Conservation (phyloP, 2,888 invertebrate species). For the Eupithecia tripunctaria region DNA sequence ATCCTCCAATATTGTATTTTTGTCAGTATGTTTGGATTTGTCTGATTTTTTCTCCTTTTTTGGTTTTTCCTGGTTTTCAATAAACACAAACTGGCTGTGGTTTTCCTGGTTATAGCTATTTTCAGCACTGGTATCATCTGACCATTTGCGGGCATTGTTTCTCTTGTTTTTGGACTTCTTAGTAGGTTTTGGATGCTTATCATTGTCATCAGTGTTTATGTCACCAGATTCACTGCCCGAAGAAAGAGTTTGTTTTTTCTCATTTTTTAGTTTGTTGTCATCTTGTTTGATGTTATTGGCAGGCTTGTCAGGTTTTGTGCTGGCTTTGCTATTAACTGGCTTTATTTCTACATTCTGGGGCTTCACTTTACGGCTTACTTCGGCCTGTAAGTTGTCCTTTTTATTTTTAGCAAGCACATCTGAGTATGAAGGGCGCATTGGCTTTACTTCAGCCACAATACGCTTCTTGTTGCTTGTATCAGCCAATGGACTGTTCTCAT, state of each 20-base stretch:
- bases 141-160: constrained; percentile 84
- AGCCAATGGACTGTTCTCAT: constrained; percentile 78
- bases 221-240: constrained; percentile 82
- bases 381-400: constrained; percentile 77
- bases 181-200: constrained; percentile 70
- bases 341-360: constrained; percentile 75
- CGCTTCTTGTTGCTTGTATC: constrained; percentile 86
- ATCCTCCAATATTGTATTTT: constrained; percentile 59
- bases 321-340: constrained; percentile 66
- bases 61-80: constrained; percentile 76
- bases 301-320: constrained; percentile 72
- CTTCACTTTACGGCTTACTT: constrained; percentile 77
- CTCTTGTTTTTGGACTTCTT: constrained; percentile 78
- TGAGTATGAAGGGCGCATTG: constrained; percentile 94
- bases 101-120: constrained; percentile 64
- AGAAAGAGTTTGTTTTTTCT: constrained; percentile 75
- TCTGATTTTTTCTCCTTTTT: constrained; percentile 74
- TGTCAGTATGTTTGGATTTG: constrained; percentile 63
- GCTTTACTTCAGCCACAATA: constrained; percentile 93
- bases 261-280: constrained; percentile 70
- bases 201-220: constrained; percentile 71
- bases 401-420: constrained; percentile 90
- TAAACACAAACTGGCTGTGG: constrained; percentile 78
- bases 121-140: constrained; percentile 81
- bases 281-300: constrained; percentile 61